These are phyloP conservation scores for Trichopria drosophilae DNA, from an alignment of 2,888 invertebrate species.

Conservation along the genomic window DNA sequence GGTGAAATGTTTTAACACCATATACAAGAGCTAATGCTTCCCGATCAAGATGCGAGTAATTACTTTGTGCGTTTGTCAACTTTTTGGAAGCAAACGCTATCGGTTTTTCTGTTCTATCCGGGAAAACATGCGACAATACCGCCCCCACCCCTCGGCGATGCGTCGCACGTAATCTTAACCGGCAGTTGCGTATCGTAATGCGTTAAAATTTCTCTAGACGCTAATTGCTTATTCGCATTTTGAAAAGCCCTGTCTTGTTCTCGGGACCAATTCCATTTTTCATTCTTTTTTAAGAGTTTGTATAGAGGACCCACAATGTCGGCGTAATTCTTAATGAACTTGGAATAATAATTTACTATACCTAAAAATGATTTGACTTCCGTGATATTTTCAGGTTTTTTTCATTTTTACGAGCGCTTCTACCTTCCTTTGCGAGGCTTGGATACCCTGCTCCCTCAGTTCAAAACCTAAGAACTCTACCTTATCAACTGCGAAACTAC, in stretches of 20 bases:
- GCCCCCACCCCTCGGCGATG: constrained; percentile 21
- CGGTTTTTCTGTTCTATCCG: no score
- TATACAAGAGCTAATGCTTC: neutral
- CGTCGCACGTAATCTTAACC: constrained; percentile 16
- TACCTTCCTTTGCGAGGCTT: constrained; percentile 26
- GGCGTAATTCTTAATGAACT: constrained; percentile 41
- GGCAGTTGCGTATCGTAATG: constrained; percentile 17
- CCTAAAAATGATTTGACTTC: constrained; percentile 40
- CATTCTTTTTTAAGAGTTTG: constrained; percentile 34
- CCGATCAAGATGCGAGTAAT: neutral
- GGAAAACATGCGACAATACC: constrained; percentile 10
- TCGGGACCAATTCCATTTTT: constrained; percentile 22
- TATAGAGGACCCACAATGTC: constrained; percentile 34
- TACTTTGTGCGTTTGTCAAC: neutral
- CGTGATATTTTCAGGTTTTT: constrained; percentile 31
- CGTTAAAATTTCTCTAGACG: constrained; percentile 11
- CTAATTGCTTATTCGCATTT: constrained; percentile 13
- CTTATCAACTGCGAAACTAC: constrained; percentile 15
- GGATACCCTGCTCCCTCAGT: constrained; percentile 34
- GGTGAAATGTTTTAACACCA: neutral
- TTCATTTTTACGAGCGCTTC: constrained; percentile 31
- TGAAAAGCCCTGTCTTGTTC: constrained; percentile 17
- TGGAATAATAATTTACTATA: constrained; percentile 45
- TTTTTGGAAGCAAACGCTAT: neutral
- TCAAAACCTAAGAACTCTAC: constrained; percentile 37